Percentiles rank a stretch among this genome's conserved stretches.
These are phyloP conservation scores for Drosophila navojoa DNA, from an alignment of 1,140 invertebrate species.

Conservation along the genomic window DNA sequence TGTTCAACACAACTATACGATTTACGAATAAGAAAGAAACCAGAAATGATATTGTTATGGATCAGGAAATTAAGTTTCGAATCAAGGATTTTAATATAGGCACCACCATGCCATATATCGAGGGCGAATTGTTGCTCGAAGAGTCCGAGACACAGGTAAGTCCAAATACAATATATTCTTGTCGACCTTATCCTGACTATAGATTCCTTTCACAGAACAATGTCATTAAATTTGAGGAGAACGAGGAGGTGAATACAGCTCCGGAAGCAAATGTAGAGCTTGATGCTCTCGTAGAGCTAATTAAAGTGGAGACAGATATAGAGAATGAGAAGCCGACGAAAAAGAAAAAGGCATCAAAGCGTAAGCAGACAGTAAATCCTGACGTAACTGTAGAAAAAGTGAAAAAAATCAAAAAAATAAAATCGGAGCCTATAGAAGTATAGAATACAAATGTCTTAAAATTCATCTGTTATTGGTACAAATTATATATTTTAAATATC, in stretches of 20 bases:
- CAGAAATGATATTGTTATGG: conserved; percentile 55
- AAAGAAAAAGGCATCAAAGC: conserved; percentile 42
- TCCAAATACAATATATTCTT: background rate
- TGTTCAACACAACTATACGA: conserved; percentile 78
- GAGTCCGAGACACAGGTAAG: conserved; percentile 36
- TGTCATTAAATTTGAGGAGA: conserved; percentile 48
- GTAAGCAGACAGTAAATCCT: conserved; percentile 25
- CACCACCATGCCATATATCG: conserved; percentile 77
- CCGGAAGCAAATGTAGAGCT: conserved; percentile 45
- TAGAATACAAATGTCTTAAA: conserved; percentile 17
- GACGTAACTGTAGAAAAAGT: conserved; percentile 24
- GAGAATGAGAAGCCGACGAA: conserved; percentile 7
- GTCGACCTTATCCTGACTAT: background rate
- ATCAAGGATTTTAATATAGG: conserved; percentile 77
- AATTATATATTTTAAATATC: conserved; percentile 48
- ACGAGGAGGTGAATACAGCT: conserved; percentile 18
- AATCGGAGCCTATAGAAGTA: conserved; percentile 59
- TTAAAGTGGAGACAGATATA: conserved; percentile 46
- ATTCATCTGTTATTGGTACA: conserved; percentile 32
- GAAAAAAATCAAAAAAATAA: conserved; percentile 73
- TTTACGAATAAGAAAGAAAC: conserved; percentile 59
- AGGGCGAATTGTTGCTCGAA: conserved; percentile 70
- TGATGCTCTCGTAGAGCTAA: conserved; percentile 56
- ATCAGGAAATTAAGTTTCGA: conserved; percentile 74
- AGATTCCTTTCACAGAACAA: conserved; percentile 32